A percentile compares a stretch with the other conserved stretches of the same genome.
phyloP scores from a whole-genome alignment of 92 coral and sea anemone species.

The Actinostola sp. region DNA sequence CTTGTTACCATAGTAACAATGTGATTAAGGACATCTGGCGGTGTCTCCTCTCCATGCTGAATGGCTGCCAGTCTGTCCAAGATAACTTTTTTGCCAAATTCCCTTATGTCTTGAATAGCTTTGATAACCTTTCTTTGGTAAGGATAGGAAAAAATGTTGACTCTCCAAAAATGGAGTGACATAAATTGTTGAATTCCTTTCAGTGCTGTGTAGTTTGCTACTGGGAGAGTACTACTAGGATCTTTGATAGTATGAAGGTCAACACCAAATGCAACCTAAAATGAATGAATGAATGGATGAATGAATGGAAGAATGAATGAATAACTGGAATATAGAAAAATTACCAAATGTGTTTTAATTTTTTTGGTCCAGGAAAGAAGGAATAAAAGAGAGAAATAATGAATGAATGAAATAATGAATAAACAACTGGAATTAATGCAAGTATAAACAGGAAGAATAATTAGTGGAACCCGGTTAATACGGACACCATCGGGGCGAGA shows the following conservation, averaged over 20 bases:
- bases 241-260: conserved; percentile 47
- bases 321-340: too few relatives aligned
- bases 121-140: conserved; percentile 31
- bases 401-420: too few relatives aligned
- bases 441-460: too few relatives aligned
- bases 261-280: conserved; percentile 67
- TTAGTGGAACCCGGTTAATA: too few relatives aligned
- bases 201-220: conserved; percentile 34
- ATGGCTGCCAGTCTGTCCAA: conserved; percentile 44
- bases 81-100: conserved; percentile 51
- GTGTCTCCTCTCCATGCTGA: conserved; percentile 40
- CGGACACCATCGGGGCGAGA: too few relatives aligned
- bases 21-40: conserved; percentile 50
- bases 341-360: too few relatives aligned
- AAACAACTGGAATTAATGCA: too few relatives aligned
- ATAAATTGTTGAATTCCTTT: conserved; percentile 34
- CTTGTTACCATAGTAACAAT: conserved; percentile 45
- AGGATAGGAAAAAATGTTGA: conserved; percentile 26
- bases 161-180: conserved; percentile 39
- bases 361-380: too few relatives aligned
- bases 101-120: conserved; percentile 43
- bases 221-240: conserved; percentile 44
- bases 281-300: too few relatives aligned
- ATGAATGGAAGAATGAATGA: neutral
- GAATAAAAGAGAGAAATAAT: too few relatives aligned